These are phyloP conservation scores for Porites rus DNA, from an alignment of 92 coral and sea anemone species.

Conservation along the genomic window DNA sequence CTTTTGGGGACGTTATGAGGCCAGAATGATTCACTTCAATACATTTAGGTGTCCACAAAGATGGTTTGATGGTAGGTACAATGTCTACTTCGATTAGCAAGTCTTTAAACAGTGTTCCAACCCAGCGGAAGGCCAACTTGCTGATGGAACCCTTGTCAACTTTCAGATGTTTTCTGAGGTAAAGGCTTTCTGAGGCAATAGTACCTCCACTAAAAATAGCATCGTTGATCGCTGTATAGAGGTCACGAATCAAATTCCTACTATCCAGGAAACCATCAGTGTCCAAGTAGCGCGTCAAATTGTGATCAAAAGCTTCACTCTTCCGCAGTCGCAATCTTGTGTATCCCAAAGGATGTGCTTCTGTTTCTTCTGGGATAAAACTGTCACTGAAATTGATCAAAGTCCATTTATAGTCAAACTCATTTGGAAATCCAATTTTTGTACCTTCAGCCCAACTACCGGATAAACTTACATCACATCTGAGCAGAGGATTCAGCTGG, in stretches of 20 bases:
- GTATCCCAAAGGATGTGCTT: conserved; percentile 55
- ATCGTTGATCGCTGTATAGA: conserved; percentile 54
- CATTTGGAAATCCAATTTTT: conserved; percentile 59
- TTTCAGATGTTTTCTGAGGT: conserved; percentile 63
- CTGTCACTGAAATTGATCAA: conserved; percentile 52
- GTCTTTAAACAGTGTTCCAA: conserved; percentile 63
- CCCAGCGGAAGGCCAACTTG: conserved; percentile 65
- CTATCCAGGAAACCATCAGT: conserved; percentile 57
- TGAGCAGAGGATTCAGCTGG: conserved; percentile 60
- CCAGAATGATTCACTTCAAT: conserved; percentile 55
- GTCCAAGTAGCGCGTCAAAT: conserved; percentile 54
- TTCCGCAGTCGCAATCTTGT: conserved; percentile 53
- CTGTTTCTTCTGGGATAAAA: conserved; percentile 57
- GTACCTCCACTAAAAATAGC: conserved; percentile 55
- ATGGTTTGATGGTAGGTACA: conserved; percentile 57
- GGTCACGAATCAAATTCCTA: conserved; percentile 62
- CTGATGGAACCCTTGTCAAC: conserved; percentile 63
- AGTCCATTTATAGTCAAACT: conserved; percentile 59
- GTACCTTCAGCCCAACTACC: conserved; percentile 65
- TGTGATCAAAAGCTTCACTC: conserved; percentile 52
- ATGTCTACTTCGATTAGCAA: conserved; percentile 62
- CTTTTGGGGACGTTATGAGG: conserved; percentile 50
- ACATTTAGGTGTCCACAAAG: conserved; percentile 58
- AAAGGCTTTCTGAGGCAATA: conserved; percentile 52
- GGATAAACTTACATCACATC: conserved; percentile 54